These are phyloP conservation scores for Pectinophora gossypiella DNA, from an alignment of 1,140 invertebrate genomes.

Conservation along the genomic window DNA sequence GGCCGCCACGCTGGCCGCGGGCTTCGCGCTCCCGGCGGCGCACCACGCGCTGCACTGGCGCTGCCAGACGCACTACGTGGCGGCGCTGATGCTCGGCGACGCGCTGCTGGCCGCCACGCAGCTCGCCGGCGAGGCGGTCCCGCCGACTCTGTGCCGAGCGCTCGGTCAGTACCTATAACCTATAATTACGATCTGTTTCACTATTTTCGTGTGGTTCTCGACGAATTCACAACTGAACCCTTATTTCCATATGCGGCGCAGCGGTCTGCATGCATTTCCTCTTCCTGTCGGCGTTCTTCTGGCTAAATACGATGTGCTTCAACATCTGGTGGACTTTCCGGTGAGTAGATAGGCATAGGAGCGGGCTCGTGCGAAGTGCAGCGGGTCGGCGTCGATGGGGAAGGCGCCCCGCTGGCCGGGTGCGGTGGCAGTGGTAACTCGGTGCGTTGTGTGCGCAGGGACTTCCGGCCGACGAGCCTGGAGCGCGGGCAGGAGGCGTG, in stretches of 20 bases:
- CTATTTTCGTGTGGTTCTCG: too few relatives aligned
- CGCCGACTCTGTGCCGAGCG: conserved; percentile 76
- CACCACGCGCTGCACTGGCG: conserved; percentile 91
- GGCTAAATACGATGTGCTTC: conserved; percentile 97
- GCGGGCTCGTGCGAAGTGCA: too few relatives aligned
- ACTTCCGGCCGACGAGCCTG: conserved; percentile 86
- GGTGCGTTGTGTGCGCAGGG: conserved; percentile 74
- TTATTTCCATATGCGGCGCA: conserved; percentile 75
- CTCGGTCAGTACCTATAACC: conserved; percentile 80
- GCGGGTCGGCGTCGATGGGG: too few relatives aligned
- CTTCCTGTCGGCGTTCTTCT: conserved; percentile 95
- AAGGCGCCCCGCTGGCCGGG: too few relatives aligned
- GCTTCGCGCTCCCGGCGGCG: conserved; percentile 84
- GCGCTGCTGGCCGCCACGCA: conserved; percentile 85
- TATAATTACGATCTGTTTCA: too few relatives aligned
- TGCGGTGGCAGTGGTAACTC: background rate
- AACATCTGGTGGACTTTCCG: conserved; percentile 96
- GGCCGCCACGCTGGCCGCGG: conserved; percentile 84
- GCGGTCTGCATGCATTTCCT: conserved; percentile 93
- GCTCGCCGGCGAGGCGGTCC: conserved; percentile 76
- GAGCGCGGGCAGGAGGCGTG: conserved; percentile 88
- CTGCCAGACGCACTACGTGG: conserved; percentile 89
- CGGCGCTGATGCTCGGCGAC: conserved; percentile 86
- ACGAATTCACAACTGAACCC: too few relatives aligned
- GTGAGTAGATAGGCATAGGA: conserved; percentile 79